Percentiles rank a stretch among this genome's conserved stretches.
phyloP scores from a whole-genome alignment of 2,888 invertebrate genomes.

The Euplagia quadripunctaria region DNA sequence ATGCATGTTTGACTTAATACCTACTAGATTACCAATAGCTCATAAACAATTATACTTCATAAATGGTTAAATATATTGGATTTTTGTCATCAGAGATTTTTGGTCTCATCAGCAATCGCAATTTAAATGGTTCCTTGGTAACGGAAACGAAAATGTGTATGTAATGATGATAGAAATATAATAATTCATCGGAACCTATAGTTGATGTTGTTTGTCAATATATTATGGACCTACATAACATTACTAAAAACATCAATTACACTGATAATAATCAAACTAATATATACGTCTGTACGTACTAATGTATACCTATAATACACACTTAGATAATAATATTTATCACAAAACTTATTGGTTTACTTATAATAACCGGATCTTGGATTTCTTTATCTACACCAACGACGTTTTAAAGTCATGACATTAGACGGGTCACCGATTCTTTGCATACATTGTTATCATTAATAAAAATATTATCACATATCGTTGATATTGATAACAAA shows the following conservation, averaged over 20 bases:
- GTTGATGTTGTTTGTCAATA: neutral
- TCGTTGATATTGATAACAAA: conserved; percentile 8
- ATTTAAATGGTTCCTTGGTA: no score
- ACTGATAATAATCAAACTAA: neutral
- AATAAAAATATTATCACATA: neutral
- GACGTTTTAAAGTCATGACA: conserved; percentile 39
- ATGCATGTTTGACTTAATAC: neutral
- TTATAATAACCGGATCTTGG: conserved; percentile 49
- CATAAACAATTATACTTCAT: neutral
- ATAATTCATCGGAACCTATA: neutral
- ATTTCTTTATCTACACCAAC: conserved; percentile 20
- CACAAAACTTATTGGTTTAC: conserved; percentile 22
- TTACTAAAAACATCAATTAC: neutral
- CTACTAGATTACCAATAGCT: neutral
- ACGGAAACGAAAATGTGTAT: neutral
- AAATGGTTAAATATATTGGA: no score
- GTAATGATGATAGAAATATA: neutral
- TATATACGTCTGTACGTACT: conserved; percentile 6
- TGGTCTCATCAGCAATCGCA: no score
- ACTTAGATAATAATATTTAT: conserved; percentile 33
- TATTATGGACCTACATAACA: neutral
- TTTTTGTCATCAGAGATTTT: no score
- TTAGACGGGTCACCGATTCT: conserved; percentile 4
- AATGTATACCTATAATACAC: neutral
- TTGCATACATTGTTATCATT: neutral